These are phyloP conservation scores for Polyommatus iphigenia DNA, from an alignment of 2,888 invertebrate species.

Conservation along the genomic window DNA sequence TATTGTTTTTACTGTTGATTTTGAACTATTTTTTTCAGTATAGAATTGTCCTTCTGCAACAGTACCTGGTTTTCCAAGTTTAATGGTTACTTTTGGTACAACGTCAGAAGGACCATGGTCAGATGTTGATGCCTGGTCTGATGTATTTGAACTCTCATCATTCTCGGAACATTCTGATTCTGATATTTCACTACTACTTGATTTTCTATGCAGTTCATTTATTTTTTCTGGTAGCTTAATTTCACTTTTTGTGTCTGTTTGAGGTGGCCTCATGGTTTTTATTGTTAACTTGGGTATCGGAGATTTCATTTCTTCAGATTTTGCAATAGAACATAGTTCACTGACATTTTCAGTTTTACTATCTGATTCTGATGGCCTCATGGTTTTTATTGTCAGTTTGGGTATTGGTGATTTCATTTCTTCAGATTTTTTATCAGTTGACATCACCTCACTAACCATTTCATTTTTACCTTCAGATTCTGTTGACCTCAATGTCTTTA, in stretches of 20 bases:
- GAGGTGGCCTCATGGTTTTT: constrained; percentile 58
- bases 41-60: constrained; percentile 71
- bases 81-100: constrained; percentile 74
- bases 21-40: constrained; percentile 70
- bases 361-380: constrained; percentile 52
- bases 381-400: constrained; percentile 67
- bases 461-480: constrained; percentile 10
- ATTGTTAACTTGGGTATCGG: constrained; percentile 70
- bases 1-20: constrained; percentile 68
- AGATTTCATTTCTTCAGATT: constrained; percentile 61
- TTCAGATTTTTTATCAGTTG: constrained; percentile 51
- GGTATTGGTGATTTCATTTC: constrained; percentile 67
- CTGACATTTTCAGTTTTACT: constrained; percentile 47
- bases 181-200: constrained; percentile 76
- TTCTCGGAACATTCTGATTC: constrained; percentile 78
- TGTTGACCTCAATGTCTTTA: background rate
- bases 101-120: constrained; percentile 64
- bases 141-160: constrained; percentile 75
- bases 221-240: constrained; percentile 69
- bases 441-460: background rate
- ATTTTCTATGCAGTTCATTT: constrained; percentile 71
- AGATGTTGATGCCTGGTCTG: constrained; percentile 68
- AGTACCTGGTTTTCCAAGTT: constrained; percentile 70
- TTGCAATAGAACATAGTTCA: constrained; percentile 43
- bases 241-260: constrained; percentile 70